Conservation (phyloP, 2,113 vertebrate genomes). For the Ciconia boyciana region DNA sequence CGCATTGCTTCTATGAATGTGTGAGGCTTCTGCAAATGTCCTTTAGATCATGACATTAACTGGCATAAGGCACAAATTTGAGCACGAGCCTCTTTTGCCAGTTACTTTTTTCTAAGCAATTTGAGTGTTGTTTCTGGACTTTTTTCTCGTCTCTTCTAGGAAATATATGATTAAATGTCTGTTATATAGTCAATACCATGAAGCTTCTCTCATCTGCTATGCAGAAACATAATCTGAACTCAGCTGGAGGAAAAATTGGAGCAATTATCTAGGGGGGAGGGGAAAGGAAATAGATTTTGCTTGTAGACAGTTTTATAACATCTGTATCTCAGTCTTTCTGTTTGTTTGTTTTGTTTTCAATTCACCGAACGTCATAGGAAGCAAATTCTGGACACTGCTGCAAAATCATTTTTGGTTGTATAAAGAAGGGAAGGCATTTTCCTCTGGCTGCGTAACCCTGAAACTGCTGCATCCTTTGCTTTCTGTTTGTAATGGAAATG, state of each 20-base stretch:
- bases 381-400: background rate
- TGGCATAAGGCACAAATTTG: background rate
- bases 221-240: slow-evolving; percentile 50
- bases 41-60: background rate
- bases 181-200: background rate
- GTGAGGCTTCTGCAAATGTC: background rate
- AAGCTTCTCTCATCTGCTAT: slow-evolving; percentile 34
- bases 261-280: slow-evolving; percentile 40
- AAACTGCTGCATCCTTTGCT: background rate
- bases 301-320: slow-evolving; percentile 55
- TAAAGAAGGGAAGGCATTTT: background rate
- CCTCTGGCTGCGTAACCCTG: background rate
- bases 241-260: slow-evolving; percentile 59
- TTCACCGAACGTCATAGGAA: slow-evolving; percentile 19
- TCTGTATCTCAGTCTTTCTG: slow-evolving; percentile 21
- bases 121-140: background rate
- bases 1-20: background rate
- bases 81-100: background rate
- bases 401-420: slow-evolving; percentile 15
- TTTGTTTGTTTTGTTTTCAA: slow-evolving; percentile 46
- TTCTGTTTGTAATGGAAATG: background rate
- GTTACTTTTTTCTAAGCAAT: background rate
- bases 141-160: background rate
- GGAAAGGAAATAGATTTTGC: slow-evolving; percentile 53
- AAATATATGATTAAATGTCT: slow-evolving; percentile 29